A percentile compares a stretch with the other conserved stretches of the same genome.
phyloP scores from a whole-genome alignment of 2,888 invertebrate species.

The Microplitis manilae region DNA sequence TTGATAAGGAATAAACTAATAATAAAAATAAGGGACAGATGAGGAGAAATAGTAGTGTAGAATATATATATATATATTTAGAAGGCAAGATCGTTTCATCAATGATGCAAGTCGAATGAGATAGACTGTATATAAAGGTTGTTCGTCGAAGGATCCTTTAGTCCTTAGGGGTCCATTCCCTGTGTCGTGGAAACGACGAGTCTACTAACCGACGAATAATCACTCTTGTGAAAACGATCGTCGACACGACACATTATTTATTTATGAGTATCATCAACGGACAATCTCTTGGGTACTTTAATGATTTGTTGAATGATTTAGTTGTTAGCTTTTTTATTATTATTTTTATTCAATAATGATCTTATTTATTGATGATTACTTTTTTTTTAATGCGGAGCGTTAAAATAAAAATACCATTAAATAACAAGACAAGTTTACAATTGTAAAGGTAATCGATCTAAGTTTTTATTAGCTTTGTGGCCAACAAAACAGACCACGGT shows the following conservation, averaged over 20 bases:
- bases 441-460: neutral
- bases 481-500: slow-evolving; percentile 39
- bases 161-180: slow-evolving; percentile 68
- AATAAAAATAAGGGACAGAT: slow-evolving; percentile 10
- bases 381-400: neutral
- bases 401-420: neutral
- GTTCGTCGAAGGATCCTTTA: slow-evolving; percentile 44
- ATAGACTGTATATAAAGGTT: slow-evolving; percentile 46
- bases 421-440: neutral
- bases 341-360: neutral
- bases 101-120: slow-evolving; percentile 33
- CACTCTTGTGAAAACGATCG: slow-evolving; percentile 63
- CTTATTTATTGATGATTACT: neutral
- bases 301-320: slow-evolving; percentile 7
- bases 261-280: slow-evolving; percentile 69
- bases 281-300: slow-evolving; percentile 58
- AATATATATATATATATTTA: slow-evolving; percentile 57
- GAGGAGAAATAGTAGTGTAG: neutral
- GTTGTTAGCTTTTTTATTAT: slow-evolving; percentile 1
- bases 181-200: slow-evolving; percentile 56
- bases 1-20: slow-evolving; percentile 2
- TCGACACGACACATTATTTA: slow-evolving; percentile 64
- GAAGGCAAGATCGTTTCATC: slow-evolving; percentile 68
- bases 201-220: slow-evolving; percentile 65
- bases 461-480: slow-evolving; percentile 48